Evolutionary conservation across 2,888 invertebrate species (phyloP), one percentile per base, ranked within the genome.

Genomic region (Eupithecia insigniata): DNA sequence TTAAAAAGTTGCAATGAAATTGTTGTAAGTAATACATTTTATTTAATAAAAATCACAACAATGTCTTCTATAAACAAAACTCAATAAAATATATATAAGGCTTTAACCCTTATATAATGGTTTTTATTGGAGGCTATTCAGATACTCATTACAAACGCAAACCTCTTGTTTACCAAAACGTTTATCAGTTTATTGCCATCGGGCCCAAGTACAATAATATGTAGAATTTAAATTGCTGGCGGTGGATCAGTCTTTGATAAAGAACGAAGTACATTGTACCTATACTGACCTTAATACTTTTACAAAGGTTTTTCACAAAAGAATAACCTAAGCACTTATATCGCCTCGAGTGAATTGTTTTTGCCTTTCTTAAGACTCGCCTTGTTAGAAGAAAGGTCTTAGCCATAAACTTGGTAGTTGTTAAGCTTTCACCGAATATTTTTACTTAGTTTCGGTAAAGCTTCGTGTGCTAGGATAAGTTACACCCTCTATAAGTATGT

Each of bases 311-410:
- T 36, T 64, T 36, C 22, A 62, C 62, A 64, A 64, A 64, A 26
- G 26, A 64, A 64, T 64, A 64, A 39, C 36, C 26, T n/a, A 26
- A 34, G 22, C 26, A 64, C 36, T 64, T 36, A 26, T 16, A 30
- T 26, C 18, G 39, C 66, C 51, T 46, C 66, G 26, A 43, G 46
- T 26, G 30, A 70, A 62, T 67, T 71, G 39, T 55, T 62, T 71
- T 67, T 64, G 64, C 36, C 46, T 43, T 66, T 60, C 18, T 28
- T n/a, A 65, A 58, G 14, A 64, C 43, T 66, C 60, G 10, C 39
- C 39, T 66, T 51, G 58, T 68, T 64, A 67, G 28, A 34, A 22
- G 34, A 64, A 64, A 64, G 26, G 36, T 32, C 61, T 62, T 1
- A 62, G 61, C 34, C 34, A 55, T 30, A 62, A 62, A 62, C 61